A percentile compares a stretch with the other conserved stretches of the same genome.
Conservation (phyloP, 2,797 vertebrate species). For the Apogon hyalosoma region DNA sequence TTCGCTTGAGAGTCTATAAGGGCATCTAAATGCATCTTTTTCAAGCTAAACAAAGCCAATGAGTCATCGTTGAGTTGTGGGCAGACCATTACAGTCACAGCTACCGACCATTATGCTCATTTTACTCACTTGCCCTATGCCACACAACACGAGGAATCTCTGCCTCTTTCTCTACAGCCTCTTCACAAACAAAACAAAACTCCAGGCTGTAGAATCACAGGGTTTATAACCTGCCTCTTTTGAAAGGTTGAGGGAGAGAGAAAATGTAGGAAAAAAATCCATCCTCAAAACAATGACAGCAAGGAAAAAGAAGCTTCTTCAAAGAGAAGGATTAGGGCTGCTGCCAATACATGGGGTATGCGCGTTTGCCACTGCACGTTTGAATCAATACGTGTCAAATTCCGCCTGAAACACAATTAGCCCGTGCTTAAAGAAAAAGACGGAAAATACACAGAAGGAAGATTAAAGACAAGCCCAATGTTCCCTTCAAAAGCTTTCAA, state of each 20-base stretch:
- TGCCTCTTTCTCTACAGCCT: conserved; percentile 6
- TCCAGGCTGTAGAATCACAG: conserved; percentile 14
- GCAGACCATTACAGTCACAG: conserved; percentile 31
- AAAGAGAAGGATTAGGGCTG: conserved; percentile 69
- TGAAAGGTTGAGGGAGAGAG: conserved; percentile 14
- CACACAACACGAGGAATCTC: conserved; percentile 28
- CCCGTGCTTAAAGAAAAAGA: conserved; percentile 57
- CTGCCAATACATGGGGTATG: conserved; percentile 64
- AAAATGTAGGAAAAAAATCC: conserved; percentile 21
- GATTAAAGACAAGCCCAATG: conserved; percentile 66
- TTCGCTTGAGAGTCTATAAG: not conserved
- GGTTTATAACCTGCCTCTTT: conserved; percentile 34
- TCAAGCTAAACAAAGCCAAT: conserved; percentile 49
- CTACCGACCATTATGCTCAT: conserved; percentile 45
- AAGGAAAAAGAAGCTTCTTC: conserved; percentile 52
- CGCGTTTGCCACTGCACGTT: conserved; percentile 58
- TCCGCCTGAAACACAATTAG: conserved; percentile 79
- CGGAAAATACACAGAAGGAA: conserved; percentile 54
- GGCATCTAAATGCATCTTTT: conserved; percentile 33
- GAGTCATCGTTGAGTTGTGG: conserved; percentile 42
- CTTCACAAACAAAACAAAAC: conserved; percentile 44
- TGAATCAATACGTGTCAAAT: conserved; percentile 81
- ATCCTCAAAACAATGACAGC: conserved; percentile 67
- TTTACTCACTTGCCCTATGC: conserved; percentile 40
- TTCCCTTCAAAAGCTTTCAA: conserved; percentile 55